These are phyloP conservation scores for Meleagris gallopavo DNA, from an alignment of 2,113 vertebrate genomes.

Conservation along the genomic window DNA sequence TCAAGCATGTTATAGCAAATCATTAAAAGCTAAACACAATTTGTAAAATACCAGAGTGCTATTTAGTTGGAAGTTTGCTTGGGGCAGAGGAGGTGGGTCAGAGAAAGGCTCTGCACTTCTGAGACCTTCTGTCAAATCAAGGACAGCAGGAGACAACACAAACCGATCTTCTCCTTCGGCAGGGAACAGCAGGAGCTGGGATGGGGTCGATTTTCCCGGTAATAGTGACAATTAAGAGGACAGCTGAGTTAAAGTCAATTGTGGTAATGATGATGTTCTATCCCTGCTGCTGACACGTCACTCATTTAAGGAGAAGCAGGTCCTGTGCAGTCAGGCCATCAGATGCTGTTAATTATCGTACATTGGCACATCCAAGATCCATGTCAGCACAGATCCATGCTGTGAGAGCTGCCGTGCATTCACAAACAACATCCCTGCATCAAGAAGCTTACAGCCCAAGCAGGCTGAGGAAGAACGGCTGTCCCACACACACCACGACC, in stretches of 20 bases:
- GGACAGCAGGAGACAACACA: neutral
- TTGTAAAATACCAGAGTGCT: neutral
- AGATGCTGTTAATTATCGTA: neutral
- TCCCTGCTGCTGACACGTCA: neutral
- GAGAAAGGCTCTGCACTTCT: neutral
- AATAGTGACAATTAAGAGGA: slow-evolving; percentile 8
- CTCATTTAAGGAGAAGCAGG: neutral
- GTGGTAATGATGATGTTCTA: neutral
- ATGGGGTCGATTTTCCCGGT: neutral
- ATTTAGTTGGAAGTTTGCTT: neutral
- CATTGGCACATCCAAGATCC: neutral
- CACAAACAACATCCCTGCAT: neutral
- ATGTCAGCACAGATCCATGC: accelerated
- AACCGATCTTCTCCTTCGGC: neutral
- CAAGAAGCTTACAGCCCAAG: neutral
- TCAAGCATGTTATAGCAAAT: slow-evolving; percentile 70
- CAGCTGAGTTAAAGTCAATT: neutral
- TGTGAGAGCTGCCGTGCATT: neutral
- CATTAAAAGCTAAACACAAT: slow-evolving; percentile 54
- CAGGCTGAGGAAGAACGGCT: neutral
- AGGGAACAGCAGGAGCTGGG: neutral
- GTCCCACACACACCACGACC: neutral
- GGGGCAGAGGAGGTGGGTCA: neutral
- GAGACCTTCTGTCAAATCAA: neutral
- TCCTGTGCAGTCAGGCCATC: neutral